Evolutionary conservation across 2,113 vertebrate genomes (phyloP).

Genomic region (Lanius collurio): DNA sequence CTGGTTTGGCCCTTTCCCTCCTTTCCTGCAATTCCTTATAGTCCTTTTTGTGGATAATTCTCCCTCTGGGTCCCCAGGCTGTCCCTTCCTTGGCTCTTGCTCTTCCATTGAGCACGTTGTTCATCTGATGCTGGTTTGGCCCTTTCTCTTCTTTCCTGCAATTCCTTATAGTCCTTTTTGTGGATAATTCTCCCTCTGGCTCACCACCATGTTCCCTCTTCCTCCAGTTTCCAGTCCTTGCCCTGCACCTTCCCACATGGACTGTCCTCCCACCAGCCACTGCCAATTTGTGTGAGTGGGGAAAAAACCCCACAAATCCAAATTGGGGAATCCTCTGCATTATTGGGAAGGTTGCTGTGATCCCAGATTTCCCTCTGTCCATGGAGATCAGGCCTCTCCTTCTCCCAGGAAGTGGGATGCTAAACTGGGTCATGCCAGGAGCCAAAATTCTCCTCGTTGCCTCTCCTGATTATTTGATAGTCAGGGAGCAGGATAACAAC

Average conservation of each 20-base stretch:
- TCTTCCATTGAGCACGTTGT: background rate
- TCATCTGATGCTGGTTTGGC: background rate
- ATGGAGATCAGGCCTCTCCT: background rate
- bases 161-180: background rate
- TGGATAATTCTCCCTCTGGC: background rate
- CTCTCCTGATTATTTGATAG: background rate
- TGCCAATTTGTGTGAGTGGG: background rate
- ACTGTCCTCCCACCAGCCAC: background rate
- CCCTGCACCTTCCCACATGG: accelerated
- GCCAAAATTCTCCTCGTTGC: background rate
- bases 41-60: background rate
- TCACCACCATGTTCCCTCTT: background rate
- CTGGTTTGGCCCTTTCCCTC: background rate
- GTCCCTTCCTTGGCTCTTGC: background rate
- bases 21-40: background rate
- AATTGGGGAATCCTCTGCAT: background rate
- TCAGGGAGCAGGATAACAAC: background rate
- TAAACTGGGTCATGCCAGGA: background rate
- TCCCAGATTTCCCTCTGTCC: background rate
- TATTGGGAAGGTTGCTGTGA: background rate
- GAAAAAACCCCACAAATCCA: background rate
- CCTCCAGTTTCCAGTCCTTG: background rate
- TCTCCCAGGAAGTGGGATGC: background rate
- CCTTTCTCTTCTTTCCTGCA: background rate
- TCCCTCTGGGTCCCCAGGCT: background rate